Evolutionary conservation across 2,113 vertebrate species (phyloP).

Genomic region (Sylvia atricapilla): DNA sequence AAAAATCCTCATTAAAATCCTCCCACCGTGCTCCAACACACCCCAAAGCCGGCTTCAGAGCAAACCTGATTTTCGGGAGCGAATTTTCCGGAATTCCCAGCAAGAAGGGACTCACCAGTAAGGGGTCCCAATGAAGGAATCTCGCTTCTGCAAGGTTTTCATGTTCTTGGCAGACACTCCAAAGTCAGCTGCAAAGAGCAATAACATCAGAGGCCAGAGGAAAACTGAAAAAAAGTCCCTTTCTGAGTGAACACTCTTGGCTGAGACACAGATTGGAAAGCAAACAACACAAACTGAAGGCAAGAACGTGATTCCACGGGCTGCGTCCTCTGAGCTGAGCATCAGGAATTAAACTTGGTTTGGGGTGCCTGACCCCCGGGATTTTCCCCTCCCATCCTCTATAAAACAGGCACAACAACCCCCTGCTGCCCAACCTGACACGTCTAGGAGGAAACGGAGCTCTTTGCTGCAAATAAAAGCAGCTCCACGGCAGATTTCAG

Average conservation of each 20-base stretch:
- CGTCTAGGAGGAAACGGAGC: neutral
- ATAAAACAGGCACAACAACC: neutral
- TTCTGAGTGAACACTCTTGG: constrained; percentile 10
- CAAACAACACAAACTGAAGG: neutral
- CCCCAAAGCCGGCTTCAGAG: neutral
- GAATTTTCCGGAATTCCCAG: neutral
- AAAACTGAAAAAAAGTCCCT: neutral
- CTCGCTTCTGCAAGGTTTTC: constrained; percentile 92
- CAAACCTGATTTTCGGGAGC: neutral
- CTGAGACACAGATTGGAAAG: neutral
- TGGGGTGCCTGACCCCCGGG: neutral
- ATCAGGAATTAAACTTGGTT: neutral
- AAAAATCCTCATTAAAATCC: neutral
- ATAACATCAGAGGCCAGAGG: neutral
- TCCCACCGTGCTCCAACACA: neutral
- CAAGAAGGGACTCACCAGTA: constrained; percentile 85
- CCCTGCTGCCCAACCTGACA: neutral
- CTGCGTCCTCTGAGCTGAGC: neutral
- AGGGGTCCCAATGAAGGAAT: constrained; percentile 95
- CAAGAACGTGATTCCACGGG: neutral
- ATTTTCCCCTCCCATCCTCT: neutral
- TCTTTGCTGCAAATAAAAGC: neutral
- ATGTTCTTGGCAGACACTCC: constrained; percentile 96
- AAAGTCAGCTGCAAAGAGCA: constrained; percentile 87
- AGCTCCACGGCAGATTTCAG: neutral